Base-by-base conservation (phyloP, 2,888 invertebrate species). In the Drosophila longiperda region DNA sequence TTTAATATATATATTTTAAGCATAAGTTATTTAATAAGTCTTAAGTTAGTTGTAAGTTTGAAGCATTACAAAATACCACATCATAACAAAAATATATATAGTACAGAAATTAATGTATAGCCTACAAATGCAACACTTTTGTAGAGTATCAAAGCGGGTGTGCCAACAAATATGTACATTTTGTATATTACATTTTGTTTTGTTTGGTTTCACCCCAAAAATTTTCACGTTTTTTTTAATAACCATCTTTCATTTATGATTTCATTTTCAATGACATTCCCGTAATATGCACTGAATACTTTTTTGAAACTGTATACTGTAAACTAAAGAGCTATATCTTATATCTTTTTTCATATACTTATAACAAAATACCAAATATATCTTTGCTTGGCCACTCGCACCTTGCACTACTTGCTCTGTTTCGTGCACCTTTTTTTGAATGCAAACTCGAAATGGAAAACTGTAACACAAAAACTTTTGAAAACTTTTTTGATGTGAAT, bases 331-430 rank as follows among this genome's bases (percentile, higher is more conserved):
- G 63, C 84, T 84, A 89, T 90, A 90, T 90, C 86, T 85, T 87
- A 89, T 90, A 90, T 87, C 88, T 87, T 89, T 87, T 87, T 89
- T 82, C 88, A 90, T 82, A 90, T 89, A 83, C 73, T 75, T 75
- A 75, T 66, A 71, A 65, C 66, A 70, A 78, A 79, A 72, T 65
- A 69, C 65, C 63, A 82, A 81, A 79, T 69, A 90, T 91, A 86
- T 79, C 91, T 91, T 90, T 87, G 89, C 91, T 89, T 89, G 88
- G 88, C 88, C 88, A 89, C 89, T 91, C 91, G 88, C 91, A 87
- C 90, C 85, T 85, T 85, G 85, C 85, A 90, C 85, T 60, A 90
- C 78, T 90, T 87, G 89, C 89, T 90, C 90, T 88, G 90, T 90
- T 91, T 88, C 90, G 88, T 91, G 81, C 89, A 90, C 79, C 75